Base-by-base conservation (phyloP, 2,797 vertebrate species). In the Sebastes vulpes region DNA sequence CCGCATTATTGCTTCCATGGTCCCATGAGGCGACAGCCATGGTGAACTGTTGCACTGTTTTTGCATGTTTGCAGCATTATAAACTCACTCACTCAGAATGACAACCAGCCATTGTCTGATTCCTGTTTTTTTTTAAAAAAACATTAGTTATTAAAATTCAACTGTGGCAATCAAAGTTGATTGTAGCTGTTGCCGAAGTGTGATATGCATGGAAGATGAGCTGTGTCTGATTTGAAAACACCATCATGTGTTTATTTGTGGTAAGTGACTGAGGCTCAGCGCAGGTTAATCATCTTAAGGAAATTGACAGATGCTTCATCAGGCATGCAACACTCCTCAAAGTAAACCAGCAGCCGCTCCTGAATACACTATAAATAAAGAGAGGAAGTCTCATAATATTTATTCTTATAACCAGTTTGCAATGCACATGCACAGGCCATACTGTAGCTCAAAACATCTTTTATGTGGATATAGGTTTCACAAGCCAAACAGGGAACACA, bases 201-300 rank as follows among this genome's bases (percentile, higher is more conserved):
- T 82, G 76, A 53, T 65, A 77, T 18, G 72, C 63, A 73, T 72
- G 18, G 65, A 82, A 65, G 72, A 91, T 84, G 80, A 89, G 83
- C 38, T 75, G 71, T 63, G 50, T 61, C 76, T 85, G 68, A 85
- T 91, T 83, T 85, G 61, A 77, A 83, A 88, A 79, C 59, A 48
- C 46, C 35, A 14, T 60, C 50, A 14, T 82, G 77, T 84, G 75
- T 86, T 88, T 88, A 83, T 90, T 71, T 85, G 59, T 81, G 67
- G 59, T 68, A 82, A 79, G 71, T 42, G 72, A 83, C 61, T 42
- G 72, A 84, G 64, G 57, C 81, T 72, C n/a, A 26, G 50, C 50
- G 54, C 42, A 66, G 78, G 81, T 81, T 84, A 86, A 93, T 93
- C 83, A 93, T 79, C 80, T 81, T 77, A 58, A 79, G 75, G 23